Base-by-base conservation (phyloP, 2,113 vertebrate species). In the Melanotaenia duboulayi region DNA sequence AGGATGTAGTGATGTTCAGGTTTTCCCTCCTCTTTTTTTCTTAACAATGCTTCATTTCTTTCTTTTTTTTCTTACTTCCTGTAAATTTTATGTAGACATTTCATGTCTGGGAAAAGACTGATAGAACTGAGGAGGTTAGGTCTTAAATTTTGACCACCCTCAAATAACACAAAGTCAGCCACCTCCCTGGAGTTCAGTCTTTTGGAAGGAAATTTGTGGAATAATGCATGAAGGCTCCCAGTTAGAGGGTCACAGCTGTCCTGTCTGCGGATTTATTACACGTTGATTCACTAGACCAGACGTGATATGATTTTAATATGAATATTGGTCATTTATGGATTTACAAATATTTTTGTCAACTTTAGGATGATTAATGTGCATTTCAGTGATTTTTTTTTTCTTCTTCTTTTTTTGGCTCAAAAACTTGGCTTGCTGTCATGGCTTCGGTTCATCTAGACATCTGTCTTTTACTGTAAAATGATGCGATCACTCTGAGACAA, bases 81-180 rank as follows among this genome's bases (percentile, higher is more conserved):
- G 42, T 76, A 72, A 79, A 85, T 74, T 72, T 59, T 63, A 25
- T 14, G 59, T 24, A 42, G 65, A 77, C 73, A 9, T 49, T 44
- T 52, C 61, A 54, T 32, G 76, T 78, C 73, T 77, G 65, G 67
- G 78, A 79, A 86, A 82, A 63, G 37, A 82, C 20, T 0, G 28
- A 79, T 39, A 11, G 58, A 35, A 24, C 56, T 28, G 8, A 50
- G 46, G 62, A 68, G 60, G 52, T 65, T 13, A 0, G 57, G 66
- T 61, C 60, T 69, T 73, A 80, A 63, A 78, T 63, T 54, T 1
- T 65, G 87, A 77, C 83, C 87, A 87, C 85, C 81, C 71, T 86
- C 62, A 17, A 63, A 79, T 82, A 73, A 78, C 48, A 76, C 51
- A 80, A 76, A 62, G 79, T 71, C 63, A 17, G 32, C n/a, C 4